A percentile compares a stretch with the other conserved stretches of the same genome.
phyloP scores from a whole-genome alignment of 2,888 invertebrate species.

The Muschampia plurimacula region DNA sequence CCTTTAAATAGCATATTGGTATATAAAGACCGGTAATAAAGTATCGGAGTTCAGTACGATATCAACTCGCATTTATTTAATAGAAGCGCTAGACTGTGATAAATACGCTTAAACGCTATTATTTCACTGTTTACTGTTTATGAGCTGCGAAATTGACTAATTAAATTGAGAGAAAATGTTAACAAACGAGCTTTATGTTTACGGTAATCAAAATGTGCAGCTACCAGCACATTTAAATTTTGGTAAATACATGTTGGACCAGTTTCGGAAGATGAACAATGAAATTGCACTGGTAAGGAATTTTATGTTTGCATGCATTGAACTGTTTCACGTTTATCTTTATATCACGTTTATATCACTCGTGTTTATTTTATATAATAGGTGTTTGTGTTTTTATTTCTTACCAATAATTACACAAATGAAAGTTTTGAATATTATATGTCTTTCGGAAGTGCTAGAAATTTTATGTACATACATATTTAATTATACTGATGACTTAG shows the following conservation, averaged over 20 bases:
- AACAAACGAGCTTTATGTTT: constrained; percentile 54
- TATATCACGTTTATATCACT: background rate
- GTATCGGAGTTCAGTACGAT: constrained; percentile 7
- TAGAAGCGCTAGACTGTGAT: constrained; percentile 22
- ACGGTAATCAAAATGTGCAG: constrained; percentile 59
- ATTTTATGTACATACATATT: no score
- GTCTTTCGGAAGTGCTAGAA: no score
- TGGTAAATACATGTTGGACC: constrained; percentile 66
- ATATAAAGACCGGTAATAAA: constrained; percentile 16
- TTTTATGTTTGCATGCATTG: constrained; percentile 16
- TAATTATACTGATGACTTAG: no score
- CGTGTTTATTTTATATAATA: background rate
- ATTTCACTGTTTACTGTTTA: constrained; percentile 4
- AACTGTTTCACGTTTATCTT: constrained; percentile 11
- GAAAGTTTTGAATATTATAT: no score
- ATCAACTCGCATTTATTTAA: constrained; percentile 15
- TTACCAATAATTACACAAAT: no score
- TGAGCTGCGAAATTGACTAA: constrained; percentile 11
- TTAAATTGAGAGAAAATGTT: constrained; percentile 51
- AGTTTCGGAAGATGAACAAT: constrained; percentile 51
- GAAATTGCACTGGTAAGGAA: constrained; percentile 65
- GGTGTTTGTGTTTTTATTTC: background rate
- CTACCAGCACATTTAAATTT: constrained; percentile 72
- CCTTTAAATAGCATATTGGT: constrained; percentile 18
- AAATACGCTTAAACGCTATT: background rate